Base-by-base conservation (phyloP, 2,888 invertebrate species). In the Tortrix viridana region DNA sequence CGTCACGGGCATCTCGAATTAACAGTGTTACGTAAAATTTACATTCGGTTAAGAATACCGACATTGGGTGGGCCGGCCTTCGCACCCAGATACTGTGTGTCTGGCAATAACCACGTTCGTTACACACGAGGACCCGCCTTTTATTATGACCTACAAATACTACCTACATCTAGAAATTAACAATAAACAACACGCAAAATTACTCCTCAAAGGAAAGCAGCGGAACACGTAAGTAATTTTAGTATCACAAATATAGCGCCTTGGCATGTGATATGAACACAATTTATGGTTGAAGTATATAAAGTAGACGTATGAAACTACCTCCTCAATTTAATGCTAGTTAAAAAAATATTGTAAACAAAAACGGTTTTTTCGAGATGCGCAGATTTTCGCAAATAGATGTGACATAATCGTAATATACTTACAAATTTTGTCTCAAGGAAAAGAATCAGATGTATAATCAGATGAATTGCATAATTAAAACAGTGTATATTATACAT, bases 1-100 rank as follows among this genome's bases (percentile, higher is more conserved):
- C 82, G 81, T 81, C 82, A 81, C 76, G 70, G 75, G 71, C 65
- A 73, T 73, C 74, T 76, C 69, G 69, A 78, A 77, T 77, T 79
- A 80, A 82, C 80, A 77, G 74, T 74, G 79, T 86, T 85, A 78
- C 83, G 81, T 73, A 84, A 84, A 83, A 78, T 73, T 79, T 76
- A 65, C 57, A 69, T 69, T 69, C 65, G 66, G 67, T 70, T 78
- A 75, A 77, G 70, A 78, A 78, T 75, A 77, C 49, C 52, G 44
- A 72, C 72, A 77, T 74, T 72, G 74, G 75, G 68, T 67, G 70
- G 68, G 66, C 53, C 60, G 75, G 72, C 77, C 76, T 80, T 80
- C 75, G 76, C 65, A 73, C 72, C 73, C 60, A 68, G 76, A 76
- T 75, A 69, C 60, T 65, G 60, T 19, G 37, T 43, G 18, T 63